Evolutionary conservation across 1,140 invertebrate species (phyloP).

Genomic region (Neotoxoptera formosana): DNA sequence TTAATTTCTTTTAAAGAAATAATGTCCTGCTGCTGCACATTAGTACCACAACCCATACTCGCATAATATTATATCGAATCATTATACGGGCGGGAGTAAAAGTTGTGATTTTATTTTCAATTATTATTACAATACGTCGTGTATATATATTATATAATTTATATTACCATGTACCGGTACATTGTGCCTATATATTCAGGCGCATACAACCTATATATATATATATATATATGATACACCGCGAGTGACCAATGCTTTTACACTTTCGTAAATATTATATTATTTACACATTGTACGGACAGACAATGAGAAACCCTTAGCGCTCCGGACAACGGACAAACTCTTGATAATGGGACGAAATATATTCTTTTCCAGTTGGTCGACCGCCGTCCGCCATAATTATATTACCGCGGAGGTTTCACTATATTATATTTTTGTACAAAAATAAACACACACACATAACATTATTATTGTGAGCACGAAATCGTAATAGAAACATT

Average conservation of each 20-base stretch:
- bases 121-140: too few species aligned
- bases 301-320: background rate
- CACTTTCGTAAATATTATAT: background rate
- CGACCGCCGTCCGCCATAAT: background rate
- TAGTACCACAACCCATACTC: too few species aligned
- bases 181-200: background rate
- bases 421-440: background rate
- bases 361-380: background rate
- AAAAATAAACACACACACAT: background rate
- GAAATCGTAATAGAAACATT: constrained; percentile 33
- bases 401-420: background rate
- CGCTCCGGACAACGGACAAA: background rate
- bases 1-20: background rate
- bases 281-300: background rate
- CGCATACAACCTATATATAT: background rate
- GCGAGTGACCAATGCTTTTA: constrained; percentile 5
- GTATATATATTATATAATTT: background rate
- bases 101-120: background rate
- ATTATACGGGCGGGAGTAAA: background rate
- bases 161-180: background rate
- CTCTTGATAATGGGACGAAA: background rate
- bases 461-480: background rate
- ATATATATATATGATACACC: background rate
- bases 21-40: background rate
- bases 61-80: too few species aligned